Percentiles rank a stretch among this genome's conserved stretches.
Conservation (phyloP, 2,888 invertebrate genomes). For the Podabrus alpinus region DNA sequence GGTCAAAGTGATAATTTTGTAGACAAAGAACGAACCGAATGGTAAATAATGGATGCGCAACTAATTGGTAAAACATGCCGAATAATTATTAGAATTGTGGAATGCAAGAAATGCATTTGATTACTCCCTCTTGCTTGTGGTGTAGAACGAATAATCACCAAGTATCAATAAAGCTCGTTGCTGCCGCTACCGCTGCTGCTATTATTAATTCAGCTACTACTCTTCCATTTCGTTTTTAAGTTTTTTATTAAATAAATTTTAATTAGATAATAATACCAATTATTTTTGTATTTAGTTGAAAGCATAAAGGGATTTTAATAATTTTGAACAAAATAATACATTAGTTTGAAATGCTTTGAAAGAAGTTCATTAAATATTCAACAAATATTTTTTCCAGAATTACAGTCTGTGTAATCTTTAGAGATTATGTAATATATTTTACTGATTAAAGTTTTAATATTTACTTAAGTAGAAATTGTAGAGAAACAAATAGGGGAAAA, state of each 20-base stretch:
- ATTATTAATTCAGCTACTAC: not conserved
- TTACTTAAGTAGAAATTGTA: not conserved
- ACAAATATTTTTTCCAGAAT: not conserved
- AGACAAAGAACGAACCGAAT: constrained; percentile 19
- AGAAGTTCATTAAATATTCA: not conserved
- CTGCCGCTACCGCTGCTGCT: not conserved
- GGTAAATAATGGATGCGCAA: constrained; percentile 25
- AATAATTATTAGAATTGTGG: constrained; percentile 26
- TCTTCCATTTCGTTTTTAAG: constrained; percentile 1
- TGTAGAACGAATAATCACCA: constrained; percentile 16
- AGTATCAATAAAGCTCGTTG: constrained; percentile 19
- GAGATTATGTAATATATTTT: not conserved
- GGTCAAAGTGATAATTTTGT: constrained; percentile 7
- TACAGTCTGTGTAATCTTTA: not conserved
- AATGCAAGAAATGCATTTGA: constrained; percentile 29
- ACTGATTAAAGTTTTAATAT: not conserved
- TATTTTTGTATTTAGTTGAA: not conserved
- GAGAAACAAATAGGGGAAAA: not conserved
- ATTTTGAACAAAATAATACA: not conserved
- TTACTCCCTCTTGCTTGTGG: constrained; percentile 17
- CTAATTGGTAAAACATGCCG: constrained; percentile 27
- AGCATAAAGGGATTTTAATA: not conserved
- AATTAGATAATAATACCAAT: constrained; percentile 5
- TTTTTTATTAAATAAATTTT: constrained; percentile 2
- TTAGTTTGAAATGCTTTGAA: not conserved